Conservation (phyloP, 2,888 invertebrate genomes). For the Drosophila percnosoma region DNA sequence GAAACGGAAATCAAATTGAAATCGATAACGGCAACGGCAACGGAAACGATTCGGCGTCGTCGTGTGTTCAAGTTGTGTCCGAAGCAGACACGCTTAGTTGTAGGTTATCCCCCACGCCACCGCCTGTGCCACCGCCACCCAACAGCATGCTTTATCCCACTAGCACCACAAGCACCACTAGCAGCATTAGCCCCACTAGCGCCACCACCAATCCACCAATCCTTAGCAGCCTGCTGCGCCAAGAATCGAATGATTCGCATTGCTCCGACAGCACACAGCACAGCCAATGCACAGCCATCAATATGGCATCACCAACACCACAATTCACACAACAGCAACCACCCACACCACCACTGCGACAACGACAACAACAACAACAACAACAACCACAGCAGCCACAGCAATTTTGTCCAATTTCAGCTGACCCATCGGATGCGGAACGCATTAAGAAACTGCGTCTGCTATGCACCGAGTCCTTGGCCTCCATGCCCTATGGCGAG, state of each 20-base stretch:
- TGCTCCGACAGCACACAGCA: slow-evolving; percentile 88
- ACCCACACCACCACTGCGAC: slow-evolving; percentile 13
- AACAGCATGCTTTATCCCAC: slow-evolving; percentile 41
- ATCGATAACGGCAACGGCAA: slow-evolving; percentile 2
- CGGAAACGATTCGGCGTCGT: background rate
- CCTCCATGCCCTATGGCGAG: slow-evolving; percentile 89
- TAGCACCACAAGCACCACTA: slow-evolving; percentile 18
- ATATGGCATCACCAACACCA: slow-evolving; percentile 73
- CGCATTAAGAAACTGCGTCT: slow-evolving; percentile 87
- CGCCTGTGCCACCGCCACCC: slow-evolving; percentile 67
- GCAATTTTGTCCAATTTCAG: slow-evolving; percentile 58
- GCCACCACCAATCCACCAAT: slow-evolving; percentile 16
- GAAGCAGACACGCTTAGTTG: slow-evolving; percentile 23
- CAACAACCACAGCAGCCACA: slow-evolving; percentile 23
- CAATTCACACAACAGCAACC: slow-evolving; percentile 3
- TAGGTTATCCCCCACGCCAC: slow-evolving; percentile 58
- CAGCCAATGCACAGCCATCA: slow-evolving; percentile 89
- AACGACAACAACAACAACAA: slow-evolving; percentile 8
- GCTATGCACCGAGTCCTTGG: slow-evolving; percentile 88
- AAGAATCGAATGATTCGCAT: slow-evolving; percentile 87
- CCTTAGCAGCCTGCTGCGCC: slow-evolving; percentile 81
- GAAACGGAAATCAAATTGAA: slow-evolving; percentile 11
- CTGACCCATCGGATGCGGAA: slow-evolving; percentile 45
- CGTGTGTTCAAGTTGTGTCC: slow-evolving; percentile 16
- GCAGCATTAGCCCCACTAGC: slow-evolving; percentile 15